Conservation (phyloP, 2,113 vertebrate genomes). For the Xiphophorus couchianus region DNA sequence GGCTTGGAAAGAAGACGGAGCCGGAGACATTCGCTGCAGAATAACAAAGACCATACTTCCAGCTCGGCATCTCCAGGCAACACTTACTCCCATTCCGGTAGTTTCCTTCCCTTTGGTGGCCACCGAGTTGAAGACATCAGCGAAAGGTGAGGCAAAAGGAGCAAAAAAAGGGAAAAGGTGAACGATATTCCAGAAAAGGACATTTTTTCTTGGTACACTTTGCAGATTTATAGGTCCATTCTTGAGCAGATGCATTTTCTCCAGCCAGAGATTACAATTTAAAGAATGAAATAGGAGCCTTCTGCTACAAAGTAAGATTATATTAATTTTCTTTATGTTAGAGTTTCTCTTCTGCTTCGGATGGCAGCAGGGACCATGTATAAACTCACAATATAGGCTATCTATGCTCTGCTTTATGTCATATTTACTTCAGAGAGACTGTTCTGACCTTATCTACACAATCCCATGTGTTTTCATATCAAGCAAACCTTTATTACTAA, state of each 20-base stretch:
- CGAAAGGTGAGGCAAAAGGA: constrained; percentile 84
- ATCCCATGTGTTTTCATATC: constrained; percentile 27
- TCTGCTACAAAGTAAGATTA: constrained; percentile 52
- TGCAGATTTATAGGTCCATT: background rate
- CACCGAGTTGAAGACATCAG: constrained; percentile 81
- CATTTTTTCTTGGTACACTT: background rate
- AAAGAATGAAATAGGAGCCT: constrained; percentile 38
- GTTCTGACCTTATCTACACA: constrained; percentile 1
- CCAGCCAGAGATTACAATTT: constrained; percentile 54
- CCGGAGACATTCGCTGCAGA: constrained; percentile 92
- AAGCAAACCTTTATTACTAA: constrained; percentile 6
- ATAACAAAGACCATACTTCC: constrained; percentile 79
- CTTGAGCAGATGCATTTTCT: constrained; percentile 37
- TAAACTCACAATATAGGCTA: constrained; percentile 56
- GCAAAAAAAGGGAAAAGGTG: constrained; percentile 5
- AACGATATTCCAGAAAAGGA: background rate
- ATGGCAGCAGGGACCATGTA: constrained; percentile 60
- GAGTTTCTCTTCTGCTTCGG: background rate
- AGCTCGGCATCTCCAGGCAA: constrained; percentile 86
- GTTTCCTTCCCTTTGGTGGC: constrained; percentile 77
- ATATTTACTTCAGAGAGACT: constrained; percentile 29
- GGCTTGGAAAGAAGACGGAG: constrained; percentile 91
- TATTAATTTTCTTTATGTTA: constrained; percentile 50
- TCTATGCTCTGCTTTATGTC: constrained; percentile 22
- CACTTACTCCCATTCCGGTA: constrained; percentile 55